A percentile compares a stretch with the other conserved stretches of the same genome.
These are phyloP conservation scores for Tethea ocularis DNA, from an alignment of 2,888 invertebrate species.

Conservation along the genomic window DNA sequence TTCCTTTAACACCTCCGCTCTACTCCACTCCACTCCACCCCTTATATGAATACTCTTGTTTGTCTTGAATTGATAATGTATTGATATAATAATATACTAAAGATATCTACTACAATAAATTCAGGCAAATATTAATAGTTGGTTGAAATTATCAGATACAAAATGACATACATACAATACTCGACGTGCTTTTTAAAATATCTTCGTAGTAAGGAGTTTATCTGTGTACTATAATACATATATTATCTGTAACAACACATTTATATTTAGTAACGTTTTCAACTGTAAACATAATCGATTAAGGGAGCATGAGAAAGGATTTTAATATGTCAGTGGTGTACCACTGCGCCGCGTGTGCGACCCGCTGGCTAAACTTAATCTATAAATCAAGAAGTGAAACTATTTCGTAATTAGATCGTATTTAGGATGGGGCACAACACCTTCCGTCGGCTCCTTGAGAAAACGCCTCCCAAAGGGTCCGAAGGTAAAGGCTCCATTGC, in stretches of 20 bases:
- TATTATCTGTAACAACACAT: neutral
- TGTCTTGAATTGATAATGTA: slow-evolving; percentile 50
- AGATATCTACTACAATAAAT: no score
- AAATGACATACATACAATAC: no score
- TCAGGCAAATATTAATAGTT: neutral
- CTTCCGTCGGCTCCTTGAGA: slow-evolving; percentile 74
- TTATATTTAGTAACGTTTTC: slow-evolving; percentile 4
- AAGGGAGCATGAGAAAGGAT: slow-evolving; percentile 48
- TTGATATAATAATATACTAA: slow-evolving; percentile 6
- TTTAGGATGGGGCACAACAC: slow-evolving; percentile 81
- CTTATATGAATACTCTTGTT: slow-evolving; percentile 47
- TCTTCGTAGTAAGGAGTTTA: no score
- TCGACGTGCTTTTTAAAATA: neutral
- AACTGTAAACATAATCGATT: slow-evolving; percentile 31
- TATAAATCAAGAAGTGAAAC: slow-evolving; percentile 85
- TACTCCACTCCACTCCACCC: slow-evolving; percentile 49
- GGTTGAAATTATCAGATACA: neutral
- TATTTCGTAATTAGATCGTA: slow-evolving; percentile 85
- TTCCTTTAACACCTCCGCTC: slow-evolving; percentile 76
- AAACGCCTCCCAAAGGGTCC: slow-evolving; percentile 74
- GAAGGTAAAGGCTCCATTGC: slow-evolving; percentile 74
- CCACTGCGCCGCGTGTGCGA: slow-evolving; percentile 66
- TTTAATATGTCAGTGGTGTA: slow-evolving; percentile 72
- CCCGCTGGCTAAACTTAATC: slow-evolving; percentile 76
- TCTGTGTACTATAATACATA: no score